These are phyloP conservation scores for Cebidichthys violaceus DNA, from an alignment of 2,113 vertebrate genomes.

Conservation along the genomic window DNA sequence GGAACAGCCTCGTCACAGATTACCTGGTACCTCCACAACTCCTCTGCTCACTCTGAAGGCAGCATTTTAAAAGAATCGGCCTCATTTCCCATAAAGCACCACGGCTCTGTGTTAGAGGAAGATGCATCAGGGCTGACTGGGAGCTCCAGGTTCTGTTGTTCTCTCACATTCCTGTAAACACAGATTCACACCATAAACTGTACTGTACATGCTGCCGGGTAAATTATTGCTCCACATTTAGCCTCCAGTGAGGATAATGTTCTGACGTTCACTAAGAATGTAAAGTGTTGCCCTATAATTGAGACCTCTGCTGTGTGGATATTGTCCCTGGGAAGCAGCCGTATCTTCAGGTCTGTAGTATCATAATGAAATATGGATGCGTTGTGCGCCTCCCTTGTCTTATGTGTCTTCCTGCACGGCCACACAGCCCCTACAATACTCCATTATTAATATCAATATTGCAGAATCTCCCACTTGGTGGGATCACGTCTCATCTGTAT, in stretches of 20 bases:
- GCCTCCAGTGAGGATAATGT: conserved; percentile 1
- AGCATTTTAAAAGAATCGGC: neutral
- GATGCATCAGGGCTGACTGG: neutral
- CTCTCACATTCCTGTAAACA: neutral
- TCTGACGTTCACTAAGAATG: conserved; percentile 15
- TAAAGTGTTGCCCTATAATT: conserved; percentile 16
- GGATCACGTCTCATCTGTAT: conserved; percentile 57
- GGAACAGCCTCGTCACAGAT: neutral
- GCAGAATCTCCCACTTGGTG: conserved; percentile 33
- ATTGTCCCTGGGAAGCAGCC: conserved; percentile 33
- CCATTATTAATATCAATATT: conserved; percentile 66
- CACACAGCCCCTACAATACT: conserved; percentile 41
- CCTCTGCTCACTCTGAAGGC: neutral
- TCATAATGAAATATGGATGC: conserved; percentile 60
- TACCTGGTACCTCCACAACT: too few species aligned
- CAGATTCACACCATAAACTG: neutral
- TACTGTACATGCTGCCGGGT: neutral
- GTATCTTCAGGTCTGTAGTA: conserved; percentile 15
- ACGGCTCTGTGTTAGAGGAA: neutral
- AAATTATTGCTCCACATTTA: neutral
- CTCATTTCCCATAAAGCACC: neutral
- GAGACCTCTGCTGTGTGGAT: conserved; percentile 11
- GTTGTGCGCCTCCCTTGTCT: conserved; percentile 24
- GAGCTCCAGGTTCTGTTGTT: neutral
- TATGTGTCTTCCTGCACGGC: conserved; percentile 17